Base-by-base conservation (phyloP, 2,113 vertebrate genomes). In the Garra rufa region DNA sequence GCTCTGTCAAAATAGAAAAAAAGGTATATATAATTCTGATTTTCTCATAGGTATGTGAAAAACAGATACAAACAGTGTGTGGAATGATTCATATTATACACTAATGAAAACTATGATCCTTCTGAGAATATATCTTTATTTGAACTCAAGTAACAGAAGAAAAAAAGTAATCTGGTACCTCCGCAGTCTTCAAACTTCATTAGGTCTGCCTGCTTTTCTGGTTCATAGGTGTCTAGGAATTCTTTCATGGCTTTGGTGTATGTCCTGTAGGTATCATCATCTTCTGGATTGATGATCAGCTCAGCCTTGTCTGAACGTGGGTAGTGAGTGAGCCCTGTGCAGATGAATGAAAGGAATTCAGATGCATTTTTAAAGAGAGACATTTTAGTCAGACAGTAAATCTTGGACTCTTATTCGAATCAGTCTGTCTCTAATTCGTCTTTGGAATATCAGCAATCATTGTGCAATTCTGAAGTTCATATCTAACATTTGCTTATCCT, bases 141-240 rank as follows among this genome's bases (percentile, higher is more conserved):
- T n/a, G 17, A 73, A 46, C 43, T 30, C 15, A 24, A 65, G 3
- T 28, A 44, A 92, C 95, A 91, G 30, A 52, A 55, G 19, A n/a
- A 4, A 24, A 43, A 73, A 26, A 44, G 38, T 44, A 21, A 67
- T 80, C 24, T 70, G 28, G n/a, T 91, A 99, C 98, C 89, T 88
- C 93, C 93, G 65, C 98, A 99, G 3, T 97, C 94, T 83, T 98
- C 93, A 74, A 94, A 99, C 14, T 92, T 76, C 10, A 95, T 94
- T 50, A 86, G 90, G 48, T 97, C 94, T 1, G 9, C 83, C 90
- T 99, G 97, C 0, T 61, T n/a, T 0, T 85, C 71, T 0, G 91
- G 90, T 0, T 92, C 90, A 71, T 99, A 99, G 55, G 88, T 85
- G 0, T 82, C 86, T 86, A 99, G 83, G 85, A 99, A 96, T 0